Evolutionary conservation across 2,888 invertebrate genomes (phyloP).

Genomic region (Phalera bucephala): DNA sequence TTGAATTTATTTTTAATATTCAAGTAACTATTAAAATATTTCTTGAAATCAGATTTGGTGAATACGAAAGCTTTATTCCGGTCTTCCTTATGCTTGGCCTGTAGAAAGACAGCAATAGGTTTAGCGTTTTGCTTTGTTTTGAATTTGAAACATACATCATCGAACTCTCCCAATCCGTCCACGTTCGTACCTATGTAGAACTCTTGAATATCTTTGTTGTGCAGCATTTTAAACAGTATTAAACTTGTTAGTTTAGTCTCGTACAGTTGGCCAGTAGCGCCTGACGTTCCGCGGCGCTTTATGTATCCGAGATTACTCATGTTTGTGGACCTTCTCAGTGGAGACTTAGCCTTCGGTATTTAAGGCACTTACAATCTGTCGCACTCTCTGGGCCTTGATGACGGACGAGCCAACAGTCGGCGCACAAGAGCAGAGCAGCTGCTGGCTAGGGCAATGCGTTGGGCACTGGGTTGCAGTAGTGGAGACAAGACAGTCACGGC

Average conservation of each 20-base stretch:
- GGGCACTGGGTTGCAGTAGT: too few species aligned
- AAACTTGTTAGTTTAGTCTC: constrained; percentile 4
- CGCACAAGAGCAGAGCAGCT: too few species aligned
- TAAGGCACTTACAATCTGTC: too few species aligned
- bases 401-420: too few species aligned
- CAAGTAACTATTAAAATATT: constrained; percentile 5
- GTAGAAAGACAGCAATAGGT: constrained; percentile 1
- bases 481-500: too few species aligned
- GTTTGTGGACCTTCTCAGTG: too few species aligned
- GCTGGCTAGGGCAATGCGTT: too few species aligned
- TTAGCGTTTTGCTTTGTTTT: not conserved
- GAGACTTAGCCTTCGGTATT: too few species aligned
- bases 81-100: constrained; percentile 3
- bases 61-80: not conserved
- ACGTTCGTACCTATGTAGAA: constrained; percentile 9
- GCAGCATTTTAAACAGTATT: not conserved
- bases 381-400: too few species aligned
- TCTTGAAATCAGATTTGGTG: not conserved
- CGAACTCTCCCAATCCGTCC: constrained; percentile 3
- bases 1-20: not conserved
- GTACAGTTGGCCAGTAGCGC: too few species aligned
- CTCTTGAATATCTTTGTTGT: not conserved
- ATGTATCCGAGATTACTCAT: too few species aligned
- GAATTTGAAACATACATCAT: constrained; percentile 8
- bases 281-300: too few species aligned